Evolutionary conservation across 2,888 invertebrate species (phyloP).

Genomic region (Ochropleura plecta): DNA sequence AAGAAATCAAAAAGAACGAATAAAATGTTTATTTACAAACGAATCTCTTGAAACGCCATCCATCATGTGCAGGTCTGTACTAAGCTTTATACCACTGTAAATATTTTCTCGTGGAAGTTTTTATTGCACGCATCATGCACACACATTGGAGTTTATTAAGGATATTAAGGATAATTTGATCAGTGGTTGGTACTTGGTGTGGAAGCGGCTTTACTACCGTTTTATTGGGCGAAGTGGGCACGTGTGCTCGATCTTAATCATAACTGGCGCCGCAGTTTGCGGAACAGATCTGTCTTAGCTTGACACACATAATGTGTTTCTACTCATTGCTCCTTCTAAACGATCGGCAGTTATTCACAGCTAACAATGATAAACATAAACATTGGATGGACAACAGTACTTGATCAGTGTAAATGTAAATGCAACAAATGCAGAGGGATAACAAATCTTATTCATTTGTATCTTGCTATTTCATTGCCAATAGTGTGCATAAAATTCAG

Average conservation of each 20-base stretch:
- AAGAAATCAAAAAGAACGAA: constrained; percentile 61
- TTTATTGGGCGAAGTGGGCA: constrained; percentile 70
- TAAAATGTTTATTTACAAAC: constrained; percentile 63
- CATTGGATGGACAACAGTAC: constrained; percentile 10
- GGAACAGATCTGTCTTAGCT: constrained; percentile 58
- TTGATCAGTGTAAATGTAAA: constrained; percentile 20
- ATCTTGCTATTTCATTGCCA: background rate
- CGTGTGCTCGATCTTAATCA: constrained; percentile 71
- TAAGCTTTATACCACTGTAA: constrained; percentile 59
- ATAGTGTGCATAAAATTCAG: background rate
- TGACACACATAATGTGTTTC: constrained; percentile 55
- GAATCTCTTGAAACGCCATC: constrained; percentile 43
- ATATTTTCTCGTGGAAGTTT: constrained; percentile 64
- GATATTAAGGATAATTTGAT: constrained; percentile 64
- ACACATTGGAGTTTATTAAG: constrained; percentile 64
- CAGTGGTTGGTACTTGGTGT: constrained; percentile 62
- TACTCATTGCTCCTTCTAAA: constrained; percentile 41
- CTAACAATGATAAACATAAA: constrained; percentile 50
- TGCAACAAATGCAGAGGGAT: constrained; percentile 12
- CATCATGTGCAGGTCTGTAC: constrained; percentile 47
- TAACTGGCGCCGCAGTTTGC: constrained; percentile 64
- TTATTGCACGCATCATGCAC: constrained; percentile 60
- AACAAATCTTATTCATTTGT: constrained; percentile 6
- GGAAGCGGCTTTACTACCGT: constrained; percentile 68
- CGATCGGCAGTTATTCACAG: constrained; percentile 42